Evolutionary conservation across 2,888 invertebrate genomes (phyloP), one percentile per base, ranked within the genome.

Genomic region (Enchytraeus crypticus): DNA sequence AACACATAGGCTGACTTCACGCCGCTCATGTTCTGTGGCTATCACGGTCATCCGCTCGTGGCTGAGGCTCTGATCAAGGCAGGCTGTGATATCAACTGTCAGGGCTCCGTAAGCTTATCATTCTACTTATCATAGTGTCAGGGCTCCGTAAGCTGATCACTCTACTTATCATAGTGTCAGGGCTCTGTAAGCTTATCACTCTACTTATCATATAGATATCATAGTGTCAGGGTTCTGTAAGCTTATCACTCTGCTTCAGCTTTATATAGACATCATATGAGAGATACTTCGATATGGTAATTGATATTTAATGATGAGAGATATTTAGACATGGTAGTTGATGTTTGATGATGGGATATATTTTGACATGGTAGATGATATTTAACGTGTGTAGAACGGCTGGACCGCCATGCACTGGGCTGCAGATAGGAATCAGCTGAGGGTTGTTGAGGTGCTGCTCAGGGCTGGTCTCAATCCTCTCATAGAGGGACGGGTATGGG

Each of bases 391-490:
- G 8, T 68, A 78, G 78, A 77, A 77, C 61, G 69, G 70, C 49
- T 78, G 78, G 78, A 75, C 75, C n/a, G 77, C 77, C 0, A 64
- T 79, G 45, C 78, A 79, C 68, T 79, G 79, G 79, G 79, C 79
- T 14, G 72, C 74, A 23, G 77, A 78, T 66, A 59, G 76, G 53
- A 73, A 71, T n/a, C 71, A 76, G 53, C 69, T 70, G 27, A 76
- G 77, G 46, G 66, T 77, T 47, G 75, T 75, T 3, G 71, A 73
- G 55, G 65, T 77, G 3, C 66, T 79, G 26, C 60, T 78, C n/a
- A 73, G 75, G 34, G 72, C 73, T n/a, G 77, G 76, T 4, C 71
- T 73, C 47, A 73, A 77, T 57, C 73, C 76, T 3, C 71, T 73
- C 3, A 69, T 69, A 23, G 71, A 69, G 59, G 76, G 73, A 30